Conservation (phyloP, 2,797 vertebrate species). For the Malurus splendens region DNA sequence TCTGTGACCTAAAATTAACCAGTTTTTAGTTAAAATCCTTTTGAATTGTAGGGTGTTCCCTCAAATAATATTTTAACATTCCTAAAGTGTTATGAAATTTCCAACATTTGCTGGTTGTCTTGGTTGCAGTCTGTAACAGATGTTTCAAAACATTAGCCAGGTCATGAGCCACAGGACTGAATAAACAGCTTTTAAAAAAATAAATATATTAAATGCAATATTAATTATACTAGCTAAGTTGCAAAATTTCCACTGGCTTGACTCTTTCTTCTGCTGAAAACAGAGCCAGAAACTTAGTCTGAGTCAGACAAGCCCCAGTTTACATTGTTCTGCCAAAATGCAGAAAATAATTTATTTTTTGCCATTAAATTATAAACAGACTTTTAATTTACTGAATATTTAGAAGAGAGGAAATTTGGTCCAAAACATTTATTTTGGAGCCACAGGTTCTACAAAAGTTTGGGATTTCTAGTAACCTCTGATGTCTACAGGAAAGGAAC, state of each 20-base stretch:
- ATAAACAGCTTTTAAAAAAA: not conserved
- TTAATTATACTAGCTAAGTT: not conserved
- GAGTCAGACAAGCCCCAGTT: not conserved
- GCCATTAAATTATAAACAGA: not conserved
- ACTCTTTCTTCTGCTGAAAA: not conserved
- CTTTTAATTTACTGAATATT: not conserved
- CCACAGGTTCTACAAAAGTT: not conserved
- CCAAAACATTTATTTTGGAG: not conserved
- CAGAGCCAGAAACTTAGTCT: not conserved
- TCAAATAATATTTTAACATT: conserved; percentile 33
- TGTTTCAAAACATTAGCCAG: conserved; percentile 38
- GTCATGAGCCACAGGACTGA: conserved; percentile 3
- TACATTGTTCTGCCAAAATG: conserved; percentile 23
- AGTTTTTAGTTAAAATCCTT: not conserved
- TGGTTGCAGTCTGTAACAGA: conserved; percentile 31
- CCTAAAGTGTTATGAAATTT: conserved; percentile 31
- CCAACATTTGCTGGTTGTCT: conserved; percentile 24
- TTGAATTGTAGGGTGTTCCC: not conserved
- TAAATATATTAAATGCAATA: not conserved
- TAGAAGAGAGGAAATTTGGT: not conserved
- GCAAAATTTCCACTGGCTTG: conserved; percentile 27
- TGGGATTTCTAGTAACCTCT: not conserved
- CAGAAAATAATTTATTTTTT: conserved; percentile 11
- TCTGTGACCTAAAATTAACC: not conserved
- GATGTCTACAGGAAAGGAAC: not conserved